phyloP scores from a whole-genome alignment of 53 echinoderm and acorn worm species.

The Apostichopus leukothele region DNA sequence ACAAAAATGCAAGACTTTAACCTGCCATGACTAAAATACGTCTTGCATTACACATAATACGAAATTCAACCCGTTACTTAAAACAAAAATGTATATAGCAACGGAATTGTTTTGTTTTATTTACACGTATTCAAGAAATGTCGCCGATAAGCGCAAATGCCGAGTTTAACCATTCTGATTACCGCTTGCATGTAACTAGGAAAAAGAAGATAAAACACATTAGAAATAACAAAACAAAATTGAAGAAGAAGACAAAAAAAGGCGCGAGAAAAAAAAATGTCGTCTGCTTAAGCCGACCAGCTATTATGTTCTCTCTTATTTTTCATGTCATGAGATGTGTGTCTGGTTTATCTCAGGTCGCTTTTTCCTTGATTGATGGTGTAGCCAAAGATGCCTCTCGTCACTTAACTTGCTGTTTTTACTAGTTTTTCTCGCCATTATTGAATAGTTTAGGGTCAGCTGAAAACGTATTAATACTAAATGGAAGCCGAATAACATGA shows the following conservation, averaged over 20 bases:
- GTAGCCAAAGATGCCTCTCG: slow-evolving; percentile 1
- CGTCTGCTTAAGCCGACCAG: slow-evolving; percentile 24
- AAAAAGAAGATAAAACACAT: too few relatives aligned
- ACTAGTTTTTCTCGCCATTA: slow-evolving; percentile 44
- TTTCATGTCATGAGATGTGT: slow-evolving; percentile 1
- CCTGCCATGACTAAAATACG: slow-evolving; percentile 3
- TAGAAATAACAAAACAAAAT: neutral
- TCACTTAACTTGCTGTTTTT: slow-evolving; percentile 32
- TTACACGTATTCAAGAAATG: slow-evolving; percentile 17
- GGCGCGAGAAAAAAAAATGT: slow-evolving; percentile 20
- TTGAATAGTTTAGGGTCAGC: slow-evolving; percentile 48
- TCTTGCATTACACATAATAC: slow-evolving; percentile 2
- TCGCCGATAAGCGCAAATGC: neutral
- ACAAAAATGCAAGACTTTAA: neutral
- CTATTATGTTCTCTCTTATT: slow-evolving; percentile 16
- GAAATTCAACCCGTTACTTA: slow-evolving; percentile 19
- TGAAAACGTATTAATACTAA: slow-evolving; percentile 39
- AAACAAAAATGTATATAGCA: slow-evolving; percentile 35
- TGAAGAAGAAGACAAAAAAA: neutral
- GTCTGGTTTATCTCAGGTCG: slow-evolving; percentile 37
- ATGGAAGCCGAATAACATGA: slow-evolving; percentile 34
- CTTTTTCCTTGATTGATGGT: slow-evolving; percentile 27
- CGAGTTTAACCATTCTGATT: neutral
- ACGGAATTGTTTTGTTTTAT: slow-evolving; percentile 43
- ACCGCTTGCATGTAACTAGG: neutral